These are phyloP conservation scores for Hirtodrosophila cameraria DNA, from an alignment of 2,888 invertebrate genomes.

Conservation along the genomic window DNA sequence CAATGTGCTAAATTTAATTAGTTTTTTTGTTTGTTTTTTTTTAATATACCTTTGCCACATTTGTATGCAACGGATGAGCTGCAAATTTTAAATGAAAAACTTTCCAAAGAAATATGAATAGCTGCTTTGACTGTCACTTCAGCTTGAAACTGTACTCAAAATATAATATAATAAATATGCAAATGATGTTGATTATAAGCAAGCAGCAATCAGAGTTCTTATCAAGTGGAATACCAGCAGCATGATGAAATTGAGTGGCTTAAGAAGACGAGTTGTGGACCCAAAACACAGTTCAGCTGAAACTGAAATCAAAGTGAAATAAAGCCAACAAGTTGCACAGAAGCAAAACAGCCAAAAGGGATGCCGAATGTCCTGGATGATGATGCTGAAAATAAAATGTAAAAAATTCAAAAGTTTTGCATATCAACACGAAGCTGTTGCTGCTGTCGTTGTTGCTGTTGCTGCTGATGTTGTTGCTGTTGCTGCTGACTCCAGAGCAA, in stretches of 20 bases:
- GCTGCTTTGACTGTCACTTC: slow-evolving; percentile 11
- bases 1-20: slow-evolving; percentile 59
- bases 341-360: slow-evolving; percentile 50
- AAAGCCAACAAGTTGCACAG: slow-evolving; percentile 42
- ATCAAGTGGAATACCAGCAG: slow-evolving; percentile 83
- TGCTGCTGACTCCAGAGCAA: slow-evolving; percentile 1
- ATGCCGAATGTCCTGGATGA: slow-evolving; percentile 43
- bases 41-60: no score
- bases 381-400: slow-evolving; percentile 48
- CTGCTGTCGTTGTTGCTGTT: neutral
- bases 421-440: slow-evolving; percentile 16
- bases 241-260: slow-evolving; percentile 79
- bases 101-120: slow-evolving; percentile 34
- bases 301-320: slow-evolving; percentile 63
- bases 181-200: slow-evolving; percentile 63
- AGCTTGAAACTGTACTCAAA: slow-evolving; percentile 39
- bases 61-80: slow-evolving; percentile 31
- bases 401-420: slow-evolving; percentile 67
- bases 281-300: slow-evolving; percentile 27
- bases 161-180: slow-evolving; percentile 80
- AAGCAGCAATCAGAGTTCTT: slow-evolving; percentile 82
- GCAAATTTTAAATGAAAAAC: slow-evolving; percentile 53
- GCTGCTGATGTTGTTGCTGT: neutral
- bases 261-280: slow-evolving; percentile 38
- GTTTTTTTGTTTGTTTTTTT: slow-evolving; percentile 63